Evolutionary conservation across 1,140 invertebrate genomes (phyloP), one percentile per base, ranked within the genome.

Genomic region (Paramacrobiotus metropolitanus): DNA sequence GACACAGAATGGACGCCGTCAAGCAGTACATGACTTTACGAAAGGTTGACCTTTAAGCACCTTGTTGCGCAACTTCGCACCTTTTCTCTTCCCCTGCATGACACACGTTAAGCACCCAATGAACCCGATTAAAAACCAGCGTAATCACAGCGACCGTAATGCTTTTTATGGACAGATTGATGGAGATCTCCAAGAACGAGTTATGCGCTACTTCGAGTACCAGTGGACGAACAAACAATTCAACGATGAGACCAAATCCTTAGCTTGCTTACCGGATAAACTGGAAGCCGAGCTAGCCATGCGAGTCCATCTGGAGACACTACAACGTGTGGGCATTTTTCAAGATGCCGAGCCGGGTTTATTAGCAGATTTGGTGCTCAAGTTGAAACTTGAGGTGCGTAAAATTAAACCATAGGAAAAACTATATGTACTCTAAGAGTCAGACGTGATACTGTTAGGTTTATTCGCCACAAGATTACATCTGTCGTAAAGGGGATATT

Each of bases 151-250:
- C n/a, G n/a, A n/a, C n/a, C n/a, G n/a, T 21, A 20, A 18, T 18
- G 29, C 21, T 31, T 60, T 15, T 24, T 9, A 4, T 28, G 40
- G 21, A 60, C 28, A 34, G 30, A 60, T 60, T 0, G 82, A 83
- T 31, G 82, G 84, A 60, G 86, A 91, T 68, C 73, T 96, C 60
- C 89, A 95, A 73, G 83, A 82, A 0, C 75, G 88, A 59, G 87
- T 87, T 1, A 91, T 94, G 62, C 81, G 90, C 65, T 96, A 92
- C 92, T 95, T 96, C 71, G 89, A 93, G 66, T 96, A 96, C 71
- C 83, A 91, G 20, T 95, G 90, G 88, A 84, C 83, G 29, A 92
- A 92, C 67, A 81, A 88, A 80, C 78, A 88, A 80, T 87, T 86
- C 20, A 74, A 91, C 60, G 87, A 91, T 67, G 87, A 90, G 73